Percentiles rank a stretch among this genome's conserved stretches.
Evolutionary conservation across 2,113 vertebrate genomes (phyloP).

Genomic region (Cyanoderma ruficeps): DNA sequence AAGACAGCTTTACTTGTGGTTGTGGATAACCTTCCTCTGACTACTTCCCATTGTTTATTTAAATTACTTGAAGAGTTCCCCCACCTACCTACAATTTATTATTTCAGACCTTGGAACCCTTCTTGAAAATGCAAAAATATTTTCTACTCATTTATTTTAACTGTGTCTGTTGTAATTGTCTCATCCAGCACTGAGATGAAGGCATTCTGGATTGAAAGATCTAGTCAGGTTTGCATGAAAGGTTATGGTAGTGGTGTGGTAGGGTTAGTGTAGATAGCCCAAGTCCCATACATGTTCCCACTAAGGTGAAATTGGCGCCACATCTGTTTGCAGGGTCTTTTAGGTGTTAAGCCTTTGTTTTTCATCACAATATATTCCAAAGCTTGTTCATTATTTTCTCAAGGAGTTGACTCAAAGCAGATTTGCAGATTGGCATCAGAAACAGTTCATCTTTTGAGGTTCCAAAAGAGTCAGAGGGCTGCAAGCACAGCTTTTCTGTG

Average conservation of each 20-base stretch:
- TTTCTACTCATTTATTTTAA: background rate
- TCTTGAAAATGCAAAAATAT: background rate
- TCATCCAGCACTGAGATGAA: background rate
- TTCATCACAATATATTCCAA: background rate
- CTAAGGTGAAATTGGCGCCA: background rate
- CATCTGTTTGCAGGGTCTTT: background rate
- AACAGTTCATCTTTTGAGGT: background rate
- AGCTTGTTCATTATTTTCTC: background rate
- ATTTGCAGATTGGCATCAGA: background rate
- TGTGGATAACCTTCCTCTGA: background rate
- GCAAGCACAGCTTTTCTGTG: background rate
- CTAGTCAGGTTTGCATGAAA: background rate
- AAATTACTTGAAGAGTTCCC: background rate
- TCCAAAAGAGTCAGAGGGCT: background rate
- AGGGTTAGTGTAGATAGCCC: background rate
- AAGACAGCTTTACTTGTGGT: background rate
- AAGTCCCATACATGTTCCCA: background rate
- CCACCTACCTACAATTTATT: background rate
- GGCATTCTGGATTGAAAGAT: background rate
- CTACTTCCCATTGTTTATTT: background rate
- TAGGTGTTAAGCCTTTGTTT: background rate
- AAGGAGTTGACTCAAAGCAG: background rate
- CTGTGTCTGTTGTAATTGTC: background rate
- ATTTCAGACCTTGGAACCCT: background rate
- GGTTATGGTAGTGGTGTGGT: background rate